Base-by-base conservation (phyloP, 1,140 invertebrate species). In the Physella acuta region DNA sequence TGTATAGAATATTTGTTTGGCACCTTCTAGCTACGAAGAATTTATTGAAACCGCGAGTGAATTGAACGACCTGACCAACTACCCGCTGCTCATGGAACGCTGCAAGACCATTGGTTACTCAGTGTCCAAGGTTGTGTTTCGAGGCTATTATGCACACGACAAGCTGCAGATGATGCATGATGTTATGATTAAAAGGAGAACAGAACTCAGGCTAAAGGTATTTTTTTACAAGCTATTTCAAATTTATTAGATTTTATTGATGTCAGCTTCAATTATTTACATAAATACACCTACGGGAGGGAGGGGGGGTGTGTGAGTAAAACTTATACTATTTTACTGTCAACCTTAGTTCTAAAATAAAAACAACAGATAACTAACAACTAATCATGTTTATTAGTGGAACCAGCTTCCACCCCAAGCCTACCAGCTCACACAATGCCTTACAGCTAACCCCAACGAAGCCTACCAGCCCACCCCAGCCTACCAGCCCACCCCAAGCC, bases 81-180 rank as follows among this genome's bases (percentile, higher is more conserved):
- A 80, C 56, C 73, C 79, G 26, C 81, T 80, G 63, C 66, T 85
- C 26, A 64, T 75, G 28, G 78, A 79, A 24, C 71, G 81, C 30
- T 78, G 80, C 66, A 76, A 79, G 36, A 66, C 71, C 31, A 83
- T 83, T 72, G 83, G 83, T 11, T 82, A 79, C 62, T 68, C 74
- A 14, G 76, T 85, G 11, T 78, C 79, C 24, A 85, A 85, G 71
- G 82, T 85, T 30, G 82, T 83, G 0, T 85, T 81, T 60, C 71
- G 83, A 26, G 83, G 83, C 17, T 85, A 84, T 59, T 78, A 76
- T 70, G 80, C 83, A 26, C 78, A 79, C 65, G 76, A 79, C 3
- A 82, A 78, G 67, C 73, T 85, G 31, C 82, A 84, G 68, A 66
- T 62, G 31, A 74, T 84, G 68, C 81, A 84, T 71, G 81, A 85